Evolutionary conservation across 2,113 vertebrate species (phyloP), one percentile per base, ranked within the genome.

Genomic region (Laticauda laticaudata): DNA sequence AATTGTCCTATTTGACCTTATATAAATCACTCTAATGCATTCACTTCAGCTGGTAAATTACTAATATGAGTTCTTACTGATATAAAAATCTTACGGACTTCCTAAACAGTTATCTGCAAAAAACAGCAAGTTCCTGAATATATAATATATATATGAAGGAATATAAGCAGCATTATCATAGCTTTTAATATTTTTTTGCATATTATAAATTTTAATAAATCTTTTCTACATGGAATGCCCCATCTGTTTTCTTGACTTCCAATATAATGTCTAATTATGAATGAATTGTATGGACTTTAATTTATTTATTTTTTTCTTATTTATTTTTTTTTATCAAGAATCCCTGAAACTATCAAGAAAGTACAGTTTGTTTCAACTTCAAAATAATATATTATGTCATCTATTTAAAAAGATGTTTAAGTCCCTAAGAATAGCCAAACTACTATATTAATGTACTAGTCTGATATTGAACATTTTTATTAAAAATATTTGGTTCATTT

Each of bases 71-170:
- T 93, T 93, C 94, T 89, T 97, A 91, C 92, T 94, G 87, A 95
- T 88, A 94, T 94, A 95, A 93, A 88, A 89, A 51, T 94, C 91
- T 57, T 88, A 64, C 10, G 24, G 94, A 96, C 94, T 95, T 97
- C 96, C 96, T 96, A 91, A 94, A 94, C 91, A 97, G 96, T 97
- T 95, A 94, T 96, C 92, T 97, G 94, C 96, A 97, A 97, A 96
- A 94, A 95, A 91, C 92, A 96, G 96, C 94, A 97, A 96, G 97
- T 97, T 96, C 96, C 95, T 97, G 96, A 97, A 96, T 14, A 93
- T 97, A 95, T 97, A 96, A 95, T 93, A 96, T 98, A 97, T 97
- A 98, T 96, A 97, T 98, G 96, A 98, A 98, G 97, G 98, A 97
- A 97, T 54, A 97, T 94, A 97, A 95, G 97, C 96, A 97, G 96